Percentiles rank a stretch among this genome's conserved stretches.
phyloP scores from a whole-genome alignment of 2,888 invertebrate species.

The Adineta ricciae region DNA sequence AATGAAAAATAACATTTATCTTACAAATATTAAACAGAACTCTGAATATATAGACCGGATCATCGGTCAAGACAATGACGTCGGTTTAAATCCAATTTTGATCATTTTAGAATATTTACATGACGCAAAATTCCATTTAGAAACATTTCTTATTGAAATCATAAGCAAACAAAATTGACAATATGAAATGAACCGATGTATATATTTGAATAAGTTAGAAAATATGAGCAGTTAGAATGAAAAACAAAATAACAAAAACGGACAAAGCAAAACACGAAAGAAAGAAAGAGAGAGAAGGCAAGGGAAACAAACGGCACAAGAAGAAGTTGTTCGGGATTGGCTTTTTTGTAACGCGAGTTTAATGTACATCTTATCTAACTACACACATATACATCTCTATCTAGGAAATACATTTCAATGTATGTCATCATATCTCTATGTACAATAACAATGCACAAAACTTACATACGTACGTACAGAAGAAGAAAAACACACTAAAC shows the following conservation, averaged over 20 bases:
- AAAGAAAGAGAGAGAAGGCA: background rate
- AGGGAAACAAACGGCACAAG: background rate
- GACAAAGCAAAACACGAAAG: no score
- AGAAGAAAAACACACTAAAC: no score
- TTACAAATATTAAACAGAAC: no score
- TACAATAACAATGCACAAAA: background rate
- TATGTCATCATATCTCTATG: background rate
- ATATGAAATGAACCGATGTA: background rate
- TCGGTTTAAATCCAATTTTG: no score
- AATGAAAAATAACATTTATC: no score
- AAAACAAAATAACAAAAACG: no score
- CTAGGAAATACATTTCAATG: background rate
- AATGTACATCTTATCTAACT: background rate
- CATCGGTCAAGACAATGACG: no score
- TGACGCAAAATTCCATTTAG: no score
- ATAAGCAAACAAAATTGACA: no score
- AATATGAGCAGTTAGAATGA: background rate
- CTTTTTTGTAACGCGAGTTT: background rate
- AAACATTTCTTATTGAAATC: no score
- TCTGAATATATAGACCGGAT: no score
- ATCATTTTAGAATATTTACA: no score
- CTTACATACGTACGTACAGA: background rate
- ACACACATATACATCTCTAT: background rate
- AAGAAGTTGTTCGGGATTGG: background rate
- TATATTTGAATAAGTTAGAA: conserved; percentile 1